Base-by-base conservation (phyloP, 2,888 invertebrate genomes). In the Exocentrus adspersus region DNA sequence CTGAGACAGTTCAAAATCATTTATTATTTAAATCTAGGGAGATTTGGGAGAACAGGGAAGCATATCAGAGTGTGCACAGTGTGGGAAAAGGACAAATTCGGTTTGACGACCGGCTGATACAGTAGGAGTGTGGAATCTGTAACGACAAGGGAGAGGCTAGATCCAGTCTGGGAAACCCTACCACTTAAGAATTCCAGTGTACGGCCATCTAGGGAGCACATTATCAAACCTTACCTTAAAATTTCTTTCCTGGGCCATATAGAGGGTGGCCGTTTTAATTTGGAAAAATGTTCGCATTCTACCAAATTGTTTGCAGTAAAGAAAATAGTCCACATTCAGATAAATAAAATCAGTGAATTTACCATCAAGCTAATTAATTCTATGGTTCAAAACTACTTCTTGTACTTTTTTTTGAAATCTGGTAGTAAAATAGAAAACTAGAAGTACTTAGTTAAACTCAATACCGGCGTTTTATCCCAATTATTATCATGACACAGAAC, bases 1-100 rank as follows among this genome's bases (percentile, higher is more conserved):
- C 63, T 60, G 48, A 65, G 62, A 65, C 64, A 67, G 71, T 71
- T 66, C 64, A 64, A 71, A 68, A 66, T 71, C 65, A 71, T 71
- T 69, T 69, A 71, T 71, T 69, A 71, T 69, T 71, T 68, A 71
- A 69, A 71, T 67, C 69, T 68, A 21, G 60, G 60, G 69, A 66
- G 64, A 68, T 69, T 65, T 17, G 52, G 42, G 51, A 57, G 62
- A 45, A 48, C 37, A 20, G 37, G 7, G 46, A 42, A 48, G 28
- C 37, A 51, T 32, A 51, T 43, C n/a, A 21, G 42, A 54, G 24
- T 14, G 24, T n/a, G 19, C 16, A 24, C 24, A 43, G 24, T 20
- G 16, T n/a, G 20, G 42, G 7, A 54, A 17, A 41, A 41, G 24
- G 50, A 46, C 41, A 41, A 54, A 56, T 42, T 61, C 53, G 67